These are phyloP conservation scores for Oscheius sp. DNA, from an alignment of 2,888 invertebrate genomes.

Conservation along the genomic window DNA sequence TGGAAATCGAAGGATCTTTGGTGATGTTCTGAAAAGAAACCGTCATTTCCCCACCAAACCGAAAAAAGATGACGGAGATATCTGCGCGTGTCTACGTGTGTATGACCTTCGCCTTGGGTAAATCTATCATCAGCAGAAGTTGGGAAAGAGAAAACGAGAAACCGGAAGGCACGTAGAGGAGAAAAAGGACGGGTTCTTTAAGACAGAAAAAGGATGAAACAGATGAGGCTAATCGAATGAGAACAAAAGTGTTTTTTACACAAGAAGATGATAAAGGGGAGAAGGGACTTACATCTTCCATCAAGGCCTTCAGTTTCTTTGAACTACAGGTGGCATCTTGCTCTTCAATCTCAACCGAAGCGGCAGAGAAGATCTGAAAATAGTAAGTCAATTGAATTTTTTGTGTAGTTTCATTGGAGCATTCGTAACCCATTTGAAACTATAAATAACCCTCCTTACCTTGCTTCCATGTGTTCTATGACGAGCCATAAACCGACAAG, in stretches of 20 bases:
- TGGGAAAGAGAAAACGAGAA: slow-evolving; percentile 11
- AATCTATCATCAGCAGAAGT: slow-evolving; percentile 7
- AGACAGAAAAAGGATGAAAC: not conserved
- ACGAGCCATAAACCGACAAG: slow-evolving; percentile 60
- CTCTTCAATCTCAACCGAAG: slow-evolving; percentile 42
- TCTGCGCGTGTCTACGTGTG: too few relatives aligned
- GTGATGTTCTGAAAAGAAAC: slow-evolving; percentile 61
- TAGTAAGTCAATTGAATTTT: too few relatives aligned
- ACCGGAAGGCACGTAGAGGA: slow-evolving; percentile 1
- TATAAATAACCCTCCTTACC: slow-evolving; percentile 30
- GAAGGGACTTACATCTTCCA: slow-evolving; percentile 57
- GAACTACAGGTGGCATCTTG: slow-evolving; percentile 67
- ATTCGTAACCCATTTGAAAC: not conserved
- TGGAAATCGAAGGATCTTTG: slow-evolving; percentile 63
- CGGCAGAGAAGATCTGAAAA: slow-evolving; percentile 50
- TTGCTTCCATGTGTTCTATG: slow-evolving; percentile 64
- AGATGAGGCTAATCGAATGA: not conserved
- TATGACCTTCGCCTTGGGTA: slow-evolving; percentile 3
- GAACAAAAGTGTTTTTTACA: too few relatives aligned
- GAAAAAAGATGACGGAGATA: not conserved
- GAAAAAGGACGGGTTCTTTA: slow-evolving; percentile 1
- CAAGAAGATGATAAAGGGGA: not conserved
- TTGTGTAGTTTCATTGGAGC: not conserved
- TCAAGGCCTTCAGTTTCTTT: slow-evolving; percentile 61
- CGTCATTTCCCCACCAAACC: not conserved